Conservation (phyloP, 1,140 invertebrate species). For the Linepithema humile region DNA sequence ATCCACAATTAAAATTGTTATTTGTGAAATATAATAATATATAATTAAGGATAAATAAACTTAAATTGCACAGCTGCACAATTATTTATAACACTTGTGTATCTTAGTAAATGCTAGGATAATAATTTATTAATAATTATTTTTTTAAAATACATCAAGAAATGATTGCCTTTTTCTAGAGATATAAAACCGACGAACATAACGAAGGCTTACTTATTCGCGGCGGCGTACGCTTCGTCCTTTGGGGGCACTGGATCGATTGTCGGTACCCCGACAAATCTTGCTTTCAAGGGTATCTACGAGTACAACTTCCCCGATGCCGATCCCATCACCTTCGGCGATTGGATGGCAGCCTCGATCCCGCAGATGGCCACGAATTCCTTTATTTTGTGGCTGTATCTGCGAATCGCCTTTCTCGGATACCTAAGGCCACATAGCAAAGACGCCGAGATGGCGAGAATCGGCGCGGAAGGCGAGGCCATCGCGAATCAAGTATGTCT, state of each 20-base stretch:
- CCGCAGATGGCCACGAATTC: constrained; percentile 90
- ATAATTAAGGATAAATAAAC: too few species aligned
- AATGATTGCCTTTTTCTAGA: not conserved
- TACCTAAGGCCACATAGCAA: constrained; percentile 87
- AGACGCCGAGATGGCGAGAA: constrained; percentile 85
- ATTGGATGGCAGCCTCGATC: constrained; percentile 89
- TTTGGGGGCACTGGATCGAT: constrained; percentile 93
- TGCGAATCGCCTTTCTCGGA: constrained; percentile 91
- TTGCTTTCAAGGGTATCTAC: constrained; percentile 92
- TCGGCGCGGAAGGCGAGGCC: constrained; percentile 85
- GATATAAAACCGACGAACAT: constrained; percentile 85
- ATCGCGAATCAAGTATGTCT: constrained; percentile 87
- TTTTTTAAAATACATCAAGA: not conserved
- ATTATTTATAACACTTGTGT: too few species aligned
- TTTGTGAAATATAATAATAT: too few species aligned
- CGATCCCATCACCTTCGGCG: constrained; percentile 88
- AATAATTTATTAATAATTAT: too few species aligned
- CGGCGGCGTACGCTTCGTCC: constrained; percentile 92
- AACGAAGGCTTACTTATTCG: constrained; percentile 89
- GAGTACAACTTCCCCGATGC: constrained; percentile 85
- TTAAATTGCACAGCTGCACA: too few species aligned
- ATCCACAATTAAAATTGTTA: too few species aligned
- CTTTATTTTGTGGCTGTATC: constrained; percentile 88
- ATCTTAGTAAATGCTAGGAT: not conserved
- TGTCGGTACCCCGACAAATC: constrained; percentile 94